Base-by-base conservation (phyloP, 2,888 invertebrate species). In the Parascotia fuliginaria region DNA sequence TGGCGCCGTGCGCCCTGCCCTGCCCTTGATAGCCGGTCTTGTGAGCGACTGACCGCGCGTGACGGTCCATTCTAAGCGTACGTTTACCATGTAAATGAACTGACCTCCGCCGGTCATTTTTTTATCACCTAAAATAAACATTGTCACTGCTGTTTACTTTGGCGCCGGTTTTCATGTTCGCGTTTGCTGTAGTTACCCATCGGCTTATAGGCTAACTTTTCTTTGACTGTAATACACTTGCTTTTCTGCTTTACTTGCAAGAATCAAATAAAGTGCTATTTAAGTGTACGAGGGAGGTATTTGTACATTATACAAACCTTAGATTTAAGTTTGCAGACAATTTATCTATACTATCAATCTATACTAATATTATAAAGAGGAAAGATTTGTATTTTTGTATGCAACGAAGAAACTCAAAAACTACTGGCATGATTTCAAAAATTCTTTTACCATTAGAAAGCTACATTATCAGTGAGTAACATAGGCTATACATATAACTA, bases 61-160 rank as follows among this genome's bases (percentile, higher is more conserved):
- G 92, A 80, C 90, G 79, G 68, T 76, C 82, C 92, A 92, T 92
- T 85, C 89, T 90, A 92, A 92, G 83, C 86, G 85, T 77, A 73
- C 83, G 85, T 88, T 92, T 92, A 87, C 83, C 73, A 92, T 92
- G 87, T 84, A 90, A 92, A 92, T 92, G 79, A 87, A 85, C 83
- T 83, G 85, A 82, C 79, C 81, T 76, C 77, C 73, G 66, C 67
- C 67, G 75, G 73, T 75, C 81, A 65, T 82, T 86, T 90, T 88
- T 91, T 89, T 80, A 78, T 70, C 75, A 78, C 77, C 76, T 81
- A 83, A 81, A 83, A 77, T 85, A 88, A 87, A 90, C 81, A 85
- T 80, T 81, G 78, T 70, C 68, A 60, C 63, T 66, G 52, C 54
- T 84, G 83, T 85, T 83, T 81, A 55, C 73, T 61, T 60, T 69